Evolutionary conservation across 2,888 invertebrate genomes (phyloP), one percentile per base, ranked within the genome.

Genomic region (Dolomedes plantarius): DNA sequence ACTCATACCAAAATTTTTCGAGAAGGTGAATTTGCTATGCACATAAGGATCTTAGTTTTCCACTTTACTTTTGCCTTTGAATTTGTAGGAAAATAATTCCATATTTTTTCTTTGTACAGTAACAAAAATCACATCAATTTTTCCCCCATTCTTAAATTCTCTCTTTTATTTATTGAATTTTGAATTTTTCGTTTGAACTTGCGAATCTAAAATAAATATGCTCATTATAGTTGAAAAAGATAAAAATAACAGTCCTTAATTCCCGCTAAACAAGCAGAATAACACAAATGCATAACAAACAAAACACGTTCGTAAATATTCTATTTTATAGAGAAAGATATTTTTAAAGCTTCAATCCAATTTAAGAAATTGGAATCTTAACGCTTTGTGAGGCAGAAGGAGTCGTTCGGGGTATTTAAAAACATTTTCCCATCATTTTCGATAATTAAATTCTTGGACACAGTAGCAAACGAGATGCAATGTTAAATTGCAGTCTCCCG

Each of bases 381-480:
- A 83, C 76, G 76, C 82, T 82, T 75, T 82, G 69, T 64, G 75
- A 71, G 50, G 36, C 50, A 65, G 72, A 83, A 83, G 62, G 76
- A 77, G 77, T 65, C 72, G 41, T 83, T 50, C 69, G 46, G 56
- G 71, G 72, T 83, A 83, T 83, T 83, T 83, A 83, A 83, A 76
- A 76, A 77, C 72, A 72, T 83, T 83, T 83, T 71, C 72, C 76
- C 83, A 72, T 83, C 83, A 83, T 83, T 83, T 83, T 83, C 83
- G 83, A 83, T 83, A 83, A 83, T 83, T 83, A 83, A 83, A 83
- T 83, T 76, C 64, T 50, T 71, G 72, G 77, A 77, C 71, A 76
- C 75, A 72, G 71, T 65, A 72, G 72, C 71, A 67, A 77, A 80
- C 64, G 69, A 41, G 74, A 75, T 62, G 75, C 68, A 69, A 75